Evolutionary conservation across 2,797 vertebrate genomes (phyloP), one percentile per base, ranked within the genome.

Genomic region (Aulostomus chinensis): DNA sequence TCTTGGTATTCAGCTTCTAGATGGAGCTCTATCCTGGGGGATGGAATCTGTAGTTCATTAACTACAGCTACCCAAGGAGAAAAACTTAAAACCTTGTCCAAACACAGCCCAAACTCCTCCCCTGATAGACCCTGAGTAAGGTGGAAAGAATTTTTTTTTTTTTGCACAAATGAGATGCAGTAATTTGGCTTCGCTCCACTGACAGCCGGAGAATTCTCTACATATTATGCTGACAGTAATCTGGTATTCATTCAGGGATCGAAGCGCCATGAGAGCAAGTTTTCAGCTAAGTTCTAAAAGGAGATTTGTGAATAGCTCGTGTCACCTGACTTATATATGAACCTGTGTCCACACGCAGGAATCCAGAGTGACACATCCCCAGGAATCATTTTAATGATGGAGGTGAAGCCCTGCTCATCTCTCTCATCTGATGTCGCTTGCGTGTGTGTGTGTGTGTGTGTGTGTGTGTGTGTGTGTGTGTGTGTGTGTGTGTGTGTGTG

Each of bases 301-400:
- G n/a, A 25, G 50, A 38, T 41, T 2, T 1, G 17, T 73, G 78
- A 85, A 54, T 83, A 78, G 80, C 51, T 51, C 24, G 17, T 55
- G 67, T 69, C 53, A 41, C 56, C 37, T 45, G 36, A 63, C 61
- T 72, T 58, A 25, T 34, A 55, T 31, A 20, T 12, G 40, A 71
- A 55, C 60, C 8, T 14, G 55, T 47, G 28, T 30, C 38, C 40
- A 12, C 9, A 8, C 22, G 16, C 16, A 46, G 16, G 41, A 3
- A 48, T 32, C 25, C 14, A 36, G 39, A 22, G 31, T 78, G 73
- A 78, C 57, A 52, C 65, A 58, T 81, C 63, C 55, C 52, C 34
- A 32, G 36, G 53, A 47, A 43, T 62, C 35, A 3, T 62, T 61
- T 34, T 53, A 69, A 67, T 56, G 63, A 66, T 43, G 26, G 25